phyloP scores from a whole-genome alignment of 2,888 invertebrate genomes.

The Spatulosminthurus flaviceps region DNA sequence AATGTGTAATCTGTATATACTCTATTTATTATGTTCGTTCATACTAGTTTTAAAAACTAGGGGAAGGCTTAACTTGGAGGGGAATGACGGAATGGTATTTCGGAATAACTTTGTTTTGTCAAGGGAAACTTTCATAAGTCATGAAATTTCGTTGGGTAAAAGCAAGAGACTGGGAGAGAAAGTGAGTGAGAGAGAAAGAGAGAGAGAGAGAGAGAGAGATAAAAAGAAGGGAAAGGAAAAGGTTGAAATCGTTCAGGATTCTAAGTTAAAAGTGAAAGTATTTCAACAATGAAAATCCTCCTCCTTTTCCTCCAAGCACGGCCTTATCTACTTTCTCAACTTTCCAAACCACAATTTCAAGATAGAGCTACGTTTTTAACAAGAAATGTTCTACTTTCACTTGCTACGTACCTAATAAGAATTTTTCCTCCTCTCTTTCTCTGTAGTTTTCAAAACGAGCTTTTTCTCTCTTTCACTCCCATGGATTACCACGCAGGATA shows the following conservation, averaged over 20 bases:
- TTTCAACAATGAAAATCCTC: background rate
- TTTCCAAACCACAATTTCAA: too few species aligned
- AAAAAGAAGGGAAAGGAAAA: constrained; percentile 10
- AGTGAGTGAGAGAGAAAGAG: background rate
- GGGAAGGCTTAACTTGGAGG: background rate
- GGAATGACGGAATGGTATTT: background rate
- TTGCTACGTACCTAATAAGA: too few species aligned
- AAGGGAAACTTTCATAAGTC: constrained; percentile 10
- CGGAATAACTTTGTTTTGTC: background rate
- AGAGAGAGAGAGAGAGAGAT: constrained; percentile 10
- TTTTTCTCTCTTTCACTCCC: too few species aligned
- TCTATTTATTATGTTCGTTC: too few species aligned
- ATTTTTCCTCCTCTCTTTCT: too few species aligned
- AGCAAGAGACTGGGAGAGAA: background rate
- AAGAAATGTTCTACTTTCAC: too few species aligned
- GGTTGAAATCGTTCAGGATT: constrained; percentile 1
- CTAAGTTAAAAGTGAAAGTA: background rate
- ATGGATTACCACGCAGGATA: too few species aligned
- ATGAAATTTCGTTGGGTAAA: background rate
- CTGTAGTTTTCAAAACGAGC: too few species aligned
- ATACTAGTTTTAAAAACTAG: too few species aligned
- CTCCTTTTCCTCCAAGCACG: background rate
- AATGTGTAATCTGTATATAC: too few species aligned
- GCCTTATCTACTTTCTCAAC: background rate
- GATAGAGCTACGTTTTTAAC: too few species aligned